Conservation (phyloP, 2,113 vertebrate species). For the Aviceda subcristata region DNA sequence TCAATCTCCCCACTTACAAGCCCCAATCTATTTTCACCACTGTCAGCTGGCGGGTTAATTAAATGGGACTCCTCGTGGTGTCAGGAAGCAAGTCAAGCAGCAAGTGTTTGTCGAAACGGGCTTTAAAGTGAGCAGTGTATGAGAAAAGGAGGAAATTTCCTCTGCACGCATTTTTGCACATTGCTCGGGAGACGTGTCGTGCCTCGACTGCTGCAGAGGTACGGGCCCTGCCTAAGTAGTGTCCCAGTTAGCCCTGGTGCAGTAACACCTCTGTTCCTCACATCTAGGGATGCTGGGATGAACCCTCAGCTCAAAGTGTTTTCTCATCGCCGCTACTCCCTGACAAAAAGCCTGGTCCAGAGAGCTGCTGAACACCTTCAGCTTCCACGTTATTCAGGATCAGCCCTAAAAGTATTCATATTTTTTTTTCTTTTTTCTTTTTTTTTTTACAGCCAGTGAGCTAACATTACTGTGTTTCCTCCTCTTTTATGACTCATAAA, state of each 20-base stretch:
- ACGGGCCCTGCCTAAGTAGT: not conserved
- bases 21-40: constrained; percentile 18
- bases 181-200: not conserved
- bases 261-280: not conserved
- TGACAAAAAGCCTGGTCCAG: not conserved
- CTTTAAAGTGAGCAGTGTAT: not conserved
- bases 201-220: not conserved
- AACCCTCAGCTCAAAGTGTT: not conserved
- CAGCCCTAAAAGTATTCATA: not conserved
- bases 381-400: not conserved
- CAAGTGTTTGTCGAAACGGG: not conserved
- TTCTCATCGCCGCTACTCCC: not conserved
- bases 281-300: not conserved
- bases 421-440: too few relatives aligned
- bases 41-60: constrained; percentile 36
- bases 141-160: not conserved
- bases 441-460: not conserved
- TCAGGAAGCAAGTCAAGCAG: constrained; percentile 49
- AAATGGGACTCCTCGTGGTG: constrained; percentile 37
- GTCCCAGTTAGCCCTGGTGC: not conserved
- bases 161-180: not conserved
- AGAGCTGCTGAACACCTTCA: not conserved
- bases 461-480: not conserved
- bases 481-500: constrained; percentile 21
- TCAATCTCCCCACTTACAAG: constrained; percentile 45